Base-by-base conservation (phyloP, 2,888 invertebrate genomes). In the Ligdia adustata region DNA sequence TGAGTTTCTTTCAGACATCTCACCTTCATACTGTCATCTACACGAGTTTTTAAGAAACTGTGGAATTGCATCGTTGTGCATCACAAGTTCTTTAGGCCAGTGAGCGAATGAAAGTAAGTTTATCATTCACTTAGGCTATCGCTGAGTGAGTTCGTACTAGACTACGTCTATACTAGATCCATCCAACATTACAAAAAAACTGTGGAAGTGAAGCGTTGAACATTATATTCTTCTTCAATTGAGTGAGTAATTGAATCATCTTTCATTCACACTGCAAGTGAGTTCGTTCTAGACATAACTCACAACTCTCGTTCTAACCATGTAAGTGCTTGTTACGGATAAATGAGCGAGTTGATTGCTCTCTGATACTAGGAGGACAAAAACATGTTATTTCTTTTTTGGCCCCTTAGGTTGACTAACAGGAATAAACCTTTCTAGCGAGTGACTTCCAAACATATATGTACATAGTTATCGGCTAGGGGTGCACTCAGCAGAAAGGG, bases 181-280 rank as follows among this genome's bases (percentile, higher is more conserved):
- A 79, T 96, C 98, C 68, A 92, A 95, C 66, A 95, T 97, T 57
- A 97, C 99, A 50, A 99, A 99, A 90, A 95, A 98, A 69, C 90
- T 99, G 40, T 99, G 99, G 99, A 96, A 98, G 75, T 97, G 97
- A 20, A 97, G 98, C 74, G 99, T 99, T 0, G 99, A 99, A 75
- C 98, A 99, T 86, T 99, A 99, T 76, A 98, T 99, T n/a, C 53
- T 99, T 99, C 92, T 99, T 99, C 92, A 95, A 97, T 95, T 95
- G 45, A 40, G 11, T n/a, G n/a, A n/a, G n/a, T n/a, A n/a, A n/a
- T n/a, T n/a, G n/a, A n/a, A n/a, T n/a, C n/a, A n/a, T n/a, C n/a
- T n/a, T n/a, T n/a, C 97, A 70, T 94, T 99, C 57, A 96, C 97
- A 86, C 95, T 99, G 71, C 93, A 99, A 58, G 97, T 98, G 0